phyloP scores from a whole-genome alignment of 2,888 invertebrate species.

The Aleiodes testaceus region DNA sequence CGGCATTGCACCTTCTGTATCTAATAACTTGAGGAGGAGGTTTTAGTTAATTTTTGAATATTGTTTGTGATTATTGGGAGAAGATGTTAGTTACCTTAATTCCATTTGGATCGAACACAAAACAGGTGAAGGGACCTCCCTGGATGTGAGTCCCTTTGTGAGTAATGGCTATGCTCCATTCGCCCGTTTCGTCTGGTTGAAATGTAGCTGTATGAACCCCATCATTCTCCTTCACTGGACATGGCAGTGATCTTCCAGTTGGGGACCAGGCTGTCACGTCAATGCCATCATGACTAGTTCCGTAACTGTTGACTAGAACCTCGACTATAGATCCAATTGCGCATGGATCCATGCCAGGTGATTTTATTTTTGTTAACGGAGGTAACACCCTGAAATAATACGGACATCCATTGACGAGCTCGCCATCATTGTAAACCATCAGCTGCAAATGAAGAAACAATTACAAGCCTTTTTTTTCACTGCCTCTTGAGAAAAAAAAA shows the following conservation, averaged over 20 bases:
- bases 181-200: conserved; percentile 97
- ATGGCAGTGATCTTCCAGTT: conserved; percentile 85
- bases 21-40: conserved; percentile 75
- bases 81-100: conserved; percentile 78
- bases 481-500: conserved; percentile 2
- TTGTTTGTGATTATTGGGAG: background rate
- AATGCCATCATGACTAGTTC: conserved; percentile 79
- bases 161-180: conserved; percentile 96
- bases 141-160: conserved; percentile 96
- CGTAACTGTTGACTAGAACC: conserved; percentile 90
- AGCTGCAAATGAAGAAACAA: conserved; percentile 69
- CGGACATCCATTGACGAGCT: conserved; percentile 77
- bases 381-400: conserved; percentile 91
- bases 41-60: background rate
- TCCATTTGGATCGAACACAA: conserved; percentile 94
- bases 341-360: conserved; percentile 96
- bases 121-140: conserved; percentile 97
- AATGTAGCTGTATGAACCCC: conserved; percentile 96
- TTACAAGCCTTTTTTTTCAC: conserved; percentile 23
- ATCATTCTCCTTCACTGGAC: conserved; percentile 89
- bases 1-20: conserved; percentile 88
- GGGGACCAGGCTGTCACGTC: conserved; percentile 95
- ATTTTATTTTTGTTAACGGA: conserved; percentile 88
- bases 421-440: conserved; percentile 77
- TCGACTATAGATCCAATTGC: conserved; percentile 96